These are phyloP conservation scores for Spilogale gracilis DNA, from an alignment of 2,113 vertebrate species.

Conservation along the genomic window DNA sequence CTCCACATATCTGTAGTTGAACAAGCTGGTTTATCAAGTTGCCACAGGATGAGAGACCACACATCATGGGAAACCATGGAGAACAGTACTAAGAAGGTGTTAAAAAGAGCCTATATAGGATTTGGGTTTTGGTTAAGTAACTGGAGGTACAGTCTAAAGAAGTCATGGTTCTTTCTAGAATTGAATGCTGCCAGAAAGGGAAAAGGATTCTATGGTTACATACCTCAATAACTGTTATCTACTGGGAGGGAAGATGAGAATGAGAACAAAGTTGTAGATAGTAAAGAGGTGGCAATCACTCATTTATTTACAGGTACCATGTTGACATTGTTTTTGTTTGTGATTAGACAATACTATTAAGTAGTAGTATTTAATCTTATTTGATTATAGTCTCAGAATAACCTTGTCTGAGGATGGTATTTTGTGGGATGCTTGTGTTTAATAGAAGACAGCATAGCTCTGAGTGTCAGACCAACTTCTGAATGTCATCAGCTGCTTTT, in stretches of 20 bases:
- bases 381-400: background rate
- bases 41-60: background rate
- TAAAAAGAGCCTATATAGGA: background rate
- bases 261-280: background rate
- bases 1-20: background rate
- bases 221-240: background rate
- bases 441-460: background rate
- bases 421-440: background rate
- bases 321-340: background rate
- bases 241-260: background rate
- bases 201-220: background rate
- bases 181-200: background rate
- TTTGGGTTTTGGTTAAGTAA: background rate
- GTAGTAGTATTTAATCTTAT: background rate
- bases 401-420: background rate
- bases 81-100: background rate
- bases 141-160: background rate
- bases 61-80: background rate
- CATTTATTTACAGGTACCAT: background rate
- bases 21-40: background rate
- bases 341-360: background rate
- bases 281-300: background rate
- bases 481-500: background rate
- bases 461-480: background rate
- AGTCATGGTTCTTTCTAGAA: background rate